phyloP scores from a whole-genome alignment of 2,113 vertebrate species.

The Urocynchramus pylzowi region DNA sequence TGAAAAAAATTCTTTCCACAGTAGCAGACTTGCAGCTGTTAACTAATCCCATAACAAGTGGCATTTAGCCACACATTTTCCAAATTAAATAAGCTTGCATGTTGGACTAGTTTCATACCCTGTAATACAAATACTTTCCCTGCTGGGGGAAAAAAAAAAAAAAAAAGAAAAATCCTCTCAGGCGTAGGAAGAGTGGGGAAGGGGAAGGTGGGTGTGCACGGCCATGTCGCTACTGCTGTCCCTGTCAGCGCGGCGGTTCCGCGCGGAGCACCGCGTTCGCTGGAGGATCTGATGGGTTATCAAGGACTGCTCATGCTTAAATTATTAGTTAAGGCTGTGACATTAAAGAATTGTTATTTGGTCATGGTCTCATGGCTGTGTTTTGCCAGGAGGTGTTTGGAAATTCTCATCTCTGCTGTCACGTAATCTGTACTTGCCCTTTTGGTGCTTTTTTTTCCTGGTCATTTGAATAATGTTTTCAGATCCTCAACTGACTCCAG shows the following conservation, averaged over 20 bases:
- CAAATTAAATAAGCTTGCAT: slow-evolving; percentile 72
- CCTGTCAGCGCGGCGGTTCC: neutral
- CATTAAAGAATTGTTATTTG: slow-evolving; percentile 43
- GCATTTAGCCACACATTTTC: slow-evolving; percentile 75
- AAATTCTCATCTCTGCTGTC: slow-evolving; percentile 42
- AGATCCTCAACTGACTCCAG: slow-evolving; percentile 10
- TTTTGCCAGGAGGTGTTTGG: slow-evolving; percentile 48
- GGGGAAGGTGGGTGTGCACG: neutral
- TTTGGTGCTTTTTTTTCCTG: slow-evolving; percentile 28
- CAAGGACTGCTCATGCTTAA: slow-evolving; percentile 36
- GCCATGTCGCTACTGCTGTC: neutral
- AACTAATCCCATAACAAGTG: slow-evolving; percentile 73
- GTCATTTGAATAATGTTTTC: slow-evolving; percentile 50
- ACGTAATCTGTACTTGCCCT: slow-evolving; percentile 54
- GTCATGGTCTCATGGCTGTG: slow-evolving; percentile 19
- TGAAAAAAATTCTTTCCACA: slow-evolving; percentile 66
- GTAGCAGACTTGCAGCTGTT: slow-evolving; percentile 72
- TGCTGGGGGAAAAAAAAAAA: slow-evolving; percentile 32
- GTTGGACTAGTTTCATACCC: slow-evolving; percentile 64
- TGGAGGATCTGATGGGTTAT: slow-evolving; percentile 24
- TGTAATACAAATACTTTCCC: slow-evolving; percentile 66
- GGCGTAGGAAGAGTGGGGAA: neutral
- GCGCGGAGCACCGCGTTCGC: neutral
- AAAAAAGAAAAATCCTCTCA: neutral
- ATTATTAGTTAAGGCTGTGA: slow-evolving; percentile 52